phyloP scores from a whole-genome alignment of 1,140 invertebrate species.

The Penaeus vannamei region DNA sequence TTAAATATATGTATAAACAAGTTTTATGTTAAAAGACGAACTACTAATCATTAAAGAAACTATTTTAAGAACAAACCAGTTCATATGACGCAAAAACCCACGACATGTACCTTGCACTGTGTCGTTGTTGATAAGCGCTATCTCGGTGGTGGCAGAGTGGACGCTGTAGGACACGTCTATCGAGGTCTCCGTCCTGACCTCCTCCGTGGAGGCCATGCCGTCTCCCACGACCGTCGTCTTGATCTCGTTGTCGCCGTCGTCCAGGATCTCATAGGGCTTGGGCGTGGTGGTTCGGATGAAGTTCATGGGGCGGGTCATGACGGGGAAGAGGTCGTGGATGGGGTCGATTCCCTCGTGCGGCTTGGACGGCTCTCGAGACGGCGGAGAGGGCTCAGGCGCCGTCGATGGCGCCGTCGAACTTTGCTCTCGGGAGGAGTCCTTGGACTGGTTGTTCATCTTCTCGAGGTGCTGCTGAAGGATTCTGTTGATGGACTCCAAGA shows the following conservation, averaged over 20 bases:
- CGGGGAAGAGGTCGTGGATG: slow-evolving; percentile 63
- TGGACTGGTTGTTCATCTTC: slow-evolving; percentile 15
- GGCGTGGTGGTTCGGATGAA: slow-evolving; percentile 33
- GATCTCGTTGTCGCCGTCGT: slow-evolving; percentile 49
- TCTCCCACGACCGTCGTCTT: slow-evolving; percentile 22
- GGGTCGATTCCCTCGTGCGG: slow-evolving; percentile 24
- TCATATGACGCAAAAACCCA: no score
- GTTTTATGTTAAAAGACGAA: no score
- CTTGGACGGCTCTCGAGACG: slow-evolving; percentile 12
- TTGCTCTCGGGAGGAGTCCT: not conserved
- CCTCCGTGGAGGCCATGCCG: slow-evolving; percentile 19
- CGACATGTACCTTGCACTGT: slow-evolving; percentile 20
- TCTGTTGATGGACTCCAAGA: slow-evolving; percentile 51
- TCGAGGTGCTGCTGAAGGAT: slow-evolving; percentile 44
- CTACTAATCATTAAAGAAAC: no score
- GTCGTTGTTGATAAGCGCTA: slow-evolving; percentile 32
- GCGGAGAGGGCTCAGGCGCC: not conserved
- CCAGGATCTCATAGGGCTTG: slow-evolving; percentile 20
- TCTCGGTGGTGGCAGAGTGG: slow-evolving; percentile 52
- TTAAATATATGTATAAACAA: no score
- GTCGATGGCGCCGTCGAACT: not conserved
- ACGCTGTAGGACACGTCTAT: slow-evolving; percentile 66
- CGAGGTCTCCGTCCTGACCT: slow-evolving; percentile 62
- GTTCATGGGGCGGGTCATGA: slow-evolving; percentile 66
- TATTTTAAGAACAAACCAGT: no score